A percentile compares a stretch with the other conserved stretches of the same genome.
Evolutionary conservation across 2,797 vertebrate genomes (phyloP).

Genomic region (Fistularia tabacaria): DNA sequence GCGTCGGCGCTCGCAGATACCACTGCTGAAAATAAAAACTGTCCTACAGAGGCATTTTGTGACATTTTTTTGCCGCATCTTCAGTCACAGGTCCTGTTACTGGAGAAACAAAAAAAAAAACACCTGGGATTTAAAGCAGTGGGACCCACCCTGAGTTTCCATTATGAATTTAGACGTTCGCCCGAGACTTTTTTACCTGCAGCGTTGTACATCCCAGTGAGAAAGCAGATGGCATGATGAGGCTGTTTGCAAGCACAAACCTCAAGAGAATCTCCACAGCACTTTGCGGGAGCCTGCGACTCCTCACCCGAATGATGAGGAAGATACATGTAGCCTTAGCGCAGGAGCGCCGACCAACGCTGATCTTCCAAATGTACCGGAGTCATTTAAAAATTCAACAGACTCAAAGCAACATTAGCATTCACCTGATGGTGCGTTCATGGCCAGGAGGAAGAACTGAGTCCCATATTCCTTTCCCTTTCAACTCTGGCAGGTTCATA

Average conservation of each 20-base stretch:
- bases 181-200: background rate
- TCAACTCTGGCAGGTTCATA: background rate
- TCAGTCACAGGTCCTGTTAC: no score
- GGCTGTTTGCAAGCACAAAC: slow-evolving; percentile 19
- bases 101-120: no score
- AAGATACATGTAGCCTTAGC: background rate
- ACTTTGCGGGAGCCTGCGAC: background rate
- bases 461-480: background rate
- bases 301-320: no score
- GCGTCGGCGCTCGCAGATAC: slow-evolving; percentile 8
- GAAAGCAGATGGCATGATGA: slow-evolving; percentile 36
- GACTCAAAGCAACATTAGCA: background rate
- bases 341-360: background rate
- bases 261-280: slow-evolving; percentile 8
- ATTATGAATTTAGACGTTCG: no score
- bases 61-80: slow-evolving; percentile 29
- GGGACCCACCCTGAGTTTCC: no score
- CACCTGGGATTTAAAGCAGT: no score
- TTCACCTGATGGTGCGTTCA: background rate
- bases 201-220: slow-evolving; percentile 8
- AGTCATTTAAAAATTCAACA: background rate
- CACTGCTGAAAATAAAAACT: background rate
- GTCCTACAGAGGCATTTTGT: slow-evolving; percentile 11
- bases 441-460: slow-evolving; percentile 1
- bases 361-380: no score